These are phyloP conservation scores for Agonopterix heracliana DNA, from an alignment of 2,888 invertebrate genomes.

Conservation along the genomic window DNA sequence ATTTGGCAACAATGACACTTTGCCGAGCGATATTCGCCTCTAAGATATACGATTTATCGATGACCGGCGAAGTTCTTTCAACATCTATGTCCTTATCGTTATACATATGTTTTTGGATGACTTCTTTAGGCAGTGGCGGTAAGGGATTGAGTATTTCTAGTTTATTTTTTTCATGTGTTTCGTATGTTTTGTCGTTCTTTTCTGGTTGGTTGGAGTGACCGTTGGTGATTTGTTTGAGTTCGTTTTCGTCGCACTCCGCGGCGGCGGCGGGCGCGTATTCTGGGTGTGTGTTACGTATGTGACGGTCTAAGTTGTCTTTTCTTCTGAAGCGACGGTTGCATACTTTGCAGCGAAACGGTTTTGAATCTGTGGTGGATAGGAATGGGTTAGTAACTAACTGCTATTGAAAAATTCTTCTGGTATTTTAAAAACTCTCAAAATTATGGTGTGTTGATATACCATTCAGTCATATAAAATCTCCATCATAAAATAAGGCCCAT, in stretches of 20 bases:
- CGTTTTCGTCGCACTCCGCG: constrained; percentile 49
- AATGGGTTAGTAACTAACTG: not conserved
- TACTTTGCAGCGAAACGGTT: constrained; percentile 82
- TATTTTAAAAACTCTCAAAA: too few species aligned
- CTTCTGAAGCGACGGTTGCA: constrained; percentile 83
- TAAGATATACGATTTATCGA: constrained; percentile 58
- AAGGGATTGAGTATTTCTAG: constrained; percentile 54
- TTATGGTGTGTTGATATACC: too few species aligned
- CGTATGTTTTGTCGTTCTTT: constrained; percentile 1
- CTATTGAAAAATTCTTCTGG: too few species aligned
- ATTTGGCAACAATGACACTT: constrained; percentile 64
- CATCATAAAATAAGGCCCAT: too few species aligned
- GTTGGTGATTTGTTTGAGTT: constrained; percentile 34
- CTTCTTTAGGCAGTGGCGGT: constrained; percentile 51
- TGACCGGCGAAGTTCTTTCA: constrained; percentile 11
- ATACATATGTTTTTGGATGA: constrained; percentile 48
- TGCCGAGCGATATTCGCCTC: constrained; percentile 65
- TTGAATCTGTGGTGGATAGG: constrained; percentile 65
- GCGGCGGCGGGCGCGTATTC: constrained; percentile 51
- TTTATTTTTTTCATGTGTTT: constrained; percentile 38
- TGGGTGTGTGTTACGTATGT: constrained; percentile 85
- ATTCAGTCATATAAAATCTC: too few species aligned
- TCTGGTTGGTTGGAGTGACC: constrained; percentile 5
- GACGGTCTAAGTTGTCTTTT: constrained; percentile 86
- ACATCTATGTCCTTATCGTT: constrained; percentile 14